Evolutionary conservation across 2,888 invertebrate genomes (phyloP).

Genomic region (Cryptosula pallasiana): DNA sequence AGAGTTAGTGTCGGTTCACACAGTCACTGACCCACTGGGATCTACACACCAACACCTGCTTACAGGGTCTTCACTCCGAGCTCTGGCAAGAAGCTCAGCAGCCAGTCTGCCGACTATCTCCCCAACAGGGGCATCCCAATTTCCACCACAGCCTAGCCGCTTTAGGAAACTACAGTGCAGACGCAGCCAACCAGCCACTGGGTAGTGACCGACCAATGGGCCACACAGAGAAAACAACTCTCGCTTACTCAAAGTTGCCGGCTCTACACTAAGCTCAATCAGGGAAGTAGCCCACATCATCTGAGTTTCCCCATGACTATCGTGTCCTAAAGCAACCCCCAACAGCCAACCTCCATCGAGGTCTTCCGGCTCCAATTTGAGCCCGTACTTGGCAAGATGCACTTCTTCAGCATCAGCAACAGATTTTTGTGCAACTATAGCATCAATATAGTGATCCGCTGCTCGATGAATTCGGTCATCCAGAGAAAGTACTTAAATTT

Average conservation of each 20-base stretch:
- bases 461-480: neutral
- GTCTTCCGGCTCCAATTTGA: neutral
- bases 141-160: constrained; percentile 3
- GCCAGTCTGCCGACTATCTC: neutral
- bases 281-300: neutral
- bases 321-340: neutral
- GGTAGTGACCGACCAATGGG: neutral
- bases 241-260: neutral
- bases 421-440: neutral
- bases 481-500: neutral
- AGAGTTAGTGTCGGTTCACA: constrained; percentile 5
- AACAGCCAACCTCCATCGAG: constrained; percentile 3
- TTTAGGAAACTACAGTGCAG: constrained; percentile 5
- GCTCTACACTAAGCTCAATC: neutral
- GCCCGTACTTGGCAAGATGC: neutral
- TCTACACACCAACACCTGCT: neutral
- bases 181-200: neutral
- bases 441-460: constrained; percentile 7
- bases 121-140: neutral
- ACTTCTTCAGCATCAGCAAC: neutral
- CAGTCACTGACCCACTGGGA: constrained; percentile 3
- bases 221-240: neutral
- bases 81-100: neutral
- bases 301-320: neutral
- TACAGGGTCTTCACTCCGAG: constrained; percentile 1